Evolutionary conservation across 2,888 invertebrate genomes (phyloP).

Genomic region (Beris morrisii): DNA sequence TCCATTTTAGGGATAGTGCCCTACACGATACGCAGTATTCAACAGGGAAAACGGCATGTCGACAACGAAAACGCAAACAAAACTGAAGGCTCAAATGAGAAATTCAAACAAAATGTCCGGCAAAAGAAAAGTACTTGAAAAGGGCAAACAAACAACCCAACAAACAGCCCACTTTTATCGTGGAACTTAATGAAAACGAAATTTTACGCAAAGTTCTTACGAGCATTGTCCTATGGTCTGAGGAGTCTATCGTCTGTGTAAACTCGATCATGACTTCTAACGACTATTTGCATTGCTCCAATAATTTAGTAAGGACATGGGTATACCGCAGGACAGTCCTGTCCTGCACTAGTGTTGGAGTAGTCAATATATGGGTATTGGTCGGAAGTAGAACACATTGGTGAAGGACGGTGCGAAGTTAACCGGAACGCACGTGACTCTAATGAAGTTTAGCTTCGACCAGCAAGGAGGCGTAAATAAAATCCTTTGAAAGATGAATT

Average conservation of each 20-base stretch:
- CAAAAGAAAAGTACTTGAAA: background rate
- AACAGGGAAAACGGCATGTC: too few species aligned
- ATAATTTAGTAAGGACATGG: background rate
- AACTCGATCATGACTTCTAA: background rate
- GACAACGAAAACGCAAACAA: slow-evolving; percentile 25
- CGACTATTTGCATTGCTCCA: slow-evolving; percentile 3
- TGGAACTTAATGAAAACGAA: too few species aligned
- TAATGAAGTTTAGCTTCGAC: slow-evolving; percentile 20
- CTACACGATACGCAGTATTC: background rate
- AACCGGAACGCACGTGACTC: slow-evolving; percentile 33
- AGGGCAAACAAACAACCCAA: slow-evolving; percentile 6
- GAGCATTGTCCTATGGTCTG: too few species aligned
- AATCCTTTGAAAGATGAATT: slow-evolving; percentile 9
- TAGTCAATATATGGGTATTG: background rate
- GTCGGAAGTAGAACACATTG: too few species aligned
- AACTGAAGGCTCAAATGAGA: slow-evolving; percentile 25
- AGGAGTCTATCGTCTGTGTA: background rate
- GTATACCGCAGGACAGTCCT: slow-evolving; percentile 1
- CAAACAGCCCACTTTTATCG: slow-evolving; percentile 1
- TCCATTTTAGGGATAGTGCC: too few species aligned
- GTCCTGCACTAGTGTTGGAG: background rate
- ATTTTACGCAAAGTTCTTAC: too few species aligned
- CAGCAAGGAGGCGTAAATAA: slow-evolving; percentile 1
- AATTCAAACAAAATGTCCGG: slow-evolving; percentile 24
- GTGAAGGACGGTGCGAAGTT: slow-evolving; percentile 6